Evolutionary conservation across 2,797 vertebrate genomes (phyloP).

Genomic region (Peromyscus nudipes): DNA sequence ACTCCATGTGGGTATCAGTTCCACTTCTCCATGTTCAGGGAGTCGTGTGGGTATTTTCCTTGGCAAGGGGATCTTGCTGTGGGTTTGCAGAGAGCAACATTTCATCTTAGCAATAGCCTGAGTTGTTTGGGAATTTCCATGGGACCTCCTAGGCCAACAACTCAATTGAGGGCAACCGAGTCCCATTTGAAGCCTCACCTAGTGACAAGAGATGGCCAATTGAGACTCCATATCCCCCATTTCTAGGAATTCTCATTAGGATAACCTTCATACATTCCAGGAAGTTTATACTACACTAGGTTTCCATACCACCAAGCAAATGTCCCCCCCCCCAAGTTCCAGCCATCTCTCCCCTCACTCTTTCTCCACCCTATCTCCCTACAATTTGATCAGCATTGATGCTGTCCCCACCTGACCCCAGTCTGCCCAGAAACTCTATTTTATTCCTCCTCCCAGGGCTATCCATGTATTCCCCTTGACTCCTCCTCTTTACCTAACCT

Average conservation of each 20-base stretch:
- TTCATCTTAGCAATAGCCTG: background rate
- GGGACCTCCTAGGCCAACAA: background rate
- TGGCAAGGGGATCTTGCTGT: background rate
- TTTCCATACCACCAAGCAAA: background rate
- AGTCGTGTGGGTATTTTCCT: background rate
- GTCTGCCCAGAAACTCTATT: background rate
- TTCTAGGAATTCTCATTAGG: background rate
- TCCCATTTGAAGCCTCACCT: background rate
- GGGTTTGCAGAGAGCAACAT: background rate
- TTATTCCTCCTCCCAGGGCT: background rate
- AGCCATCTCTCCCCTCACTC: background rate
- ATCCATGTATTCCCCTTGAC: background rate
- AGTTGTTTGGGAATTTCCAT: background rate
- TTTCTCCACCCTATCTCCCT: background rate
- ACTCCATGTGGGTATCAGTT: background rate
- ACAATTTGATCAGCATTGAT: background rate
- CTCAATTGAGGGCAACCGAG: background rate
- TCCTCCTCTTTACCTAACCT: background rate
- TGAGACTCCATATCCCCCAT: background rate
- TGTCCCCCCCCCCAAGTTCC: background rate
- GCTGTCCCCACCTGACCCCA: background rate
- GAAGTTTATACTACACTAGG: background rate
- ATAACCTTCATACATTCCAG: background rate
- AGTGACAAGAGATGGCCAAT: background rate
- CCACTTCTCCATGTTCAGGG: background rate